Base-by-base conservation (phyloP, 2,113 vertebrate genomes). In the Cyanoliseus patagonus region DNA sequence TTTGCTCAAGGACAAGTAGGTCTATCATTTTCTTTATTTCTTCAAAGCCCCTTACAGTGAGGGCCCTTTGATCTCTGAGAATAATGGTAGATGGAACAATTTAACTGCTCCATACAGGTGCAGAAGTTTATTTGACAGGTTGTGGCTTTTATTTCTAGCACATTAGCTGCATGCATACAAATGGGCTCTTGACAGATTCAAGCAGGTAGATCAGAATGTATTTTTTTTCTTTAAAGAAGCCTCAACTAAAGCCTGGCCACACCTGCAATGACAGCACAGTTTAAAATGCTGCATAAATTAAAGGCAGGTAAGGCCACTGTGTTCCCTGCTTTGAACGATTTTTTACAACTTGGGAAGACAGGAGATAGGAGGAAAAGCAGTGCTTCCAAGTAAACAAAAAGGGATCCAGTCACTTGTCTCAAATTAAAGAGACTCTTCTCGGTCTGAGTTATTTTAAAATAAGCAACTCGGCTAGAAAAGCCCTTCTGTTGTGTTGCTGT, bases 51-150 rank as follows among this genome's bases (percentile, higher is more conserved):
- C 98, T 97, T 95, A 95, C 93, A 89, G 94, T 94, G 85, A 95
- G 93, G 95, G 95, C 96, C 83, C 98, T 98, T 98, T 98, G 98
- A 98, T 98, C 98, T 98, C 82, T 0, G 18, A 83, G 96, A 97
- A 98, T 94, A 98, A 98, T 98, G 96, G 98, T 97, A 97, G 97
- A 98, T 87, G 97, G 97, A 98, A 97, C 97, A 92, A 98, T 97
- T 98, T 97, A 98, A 98, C 97, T 90, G 96, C 97, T 96, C 76
- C 81, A 68, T 98, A 98, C 98, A 98, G 98, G 98, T 98, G 98
- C 98, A 97, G 94, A 96, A 96, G 96, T 96, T 97, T 95, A 94
- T 98, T 97, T 98, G 98, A 98, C 98, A 98, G 98, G 97, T 97
- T 96, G 95, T 67, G 67, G 95, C 96, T 98, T 98, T 98, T 98